Percentiles rank a stretch among this genome's conserved stretches.
These are phyloP conservation scores for Neodiprion virginianus DNA, from an alignment of 1,140 invertebrate genomes.

Conservation along the genomic window DNA sequence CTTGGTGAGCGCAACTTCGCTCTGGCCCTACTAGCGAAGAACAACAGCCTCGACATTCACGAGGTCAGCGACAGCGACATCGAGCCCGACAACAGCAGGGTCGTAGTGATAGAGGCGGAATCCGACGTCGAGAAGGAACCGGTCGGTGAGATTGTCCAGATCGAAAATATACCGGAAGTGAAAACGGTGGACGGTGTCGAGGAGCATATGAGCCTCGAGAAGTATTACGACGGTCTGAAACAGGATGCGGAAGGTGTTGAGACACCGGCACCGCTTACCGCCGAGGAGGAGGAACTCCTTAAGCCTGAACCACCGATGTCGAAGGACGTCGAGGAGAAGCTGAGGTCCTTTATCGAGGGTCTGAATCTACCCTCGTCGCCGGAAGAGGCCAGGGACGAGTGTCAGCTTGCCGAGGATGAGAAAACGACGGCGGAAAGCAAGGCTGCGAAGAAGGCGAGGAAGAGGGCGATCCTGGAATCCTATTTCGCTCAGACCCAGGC, in stretches of 20 bases:
- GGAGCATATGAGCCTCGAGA: neutral
- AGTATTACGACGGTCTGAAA: conserved; percentile 3
- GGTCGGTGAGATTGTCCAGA: conserved; percentile 27
- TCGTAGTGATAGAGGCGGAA: conserved; percentile 65
- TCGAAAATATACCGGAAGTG: conserved; percentile 18
- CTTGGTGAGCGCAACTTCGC: conserved; percentile 27
- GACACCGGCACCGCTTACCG: conserved; percentile 49
- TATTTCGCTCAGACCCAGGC: conserved; percentile 62
- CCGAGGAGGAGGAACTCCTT: conserved; percentile 28
- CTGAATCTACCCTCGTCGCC: conserved; percentile 62
- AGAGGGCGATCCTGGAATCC: conserved; percentile 64
- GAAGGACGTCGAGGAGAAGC: conserved; percentile 57
- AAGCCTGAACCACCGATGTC: conserved; percentile 47
- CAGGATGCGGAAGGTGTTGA: neutral
- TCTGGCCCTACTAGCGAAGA: conserved; percentile 31
- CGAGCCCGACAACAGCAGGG: conserved; percentile 36
- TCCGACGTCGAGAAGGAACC: conserved; percentile 64
- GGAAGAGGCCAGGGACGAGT: conserved; percentile 35
- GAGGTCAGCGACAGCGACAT: conserved; percentile 51
- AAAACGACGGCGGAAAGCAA: conserved; percentile 36
- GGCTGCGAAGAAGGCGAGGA: conserved; percentile 57
- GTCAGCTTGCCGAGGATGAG: conserved; percentile 27
- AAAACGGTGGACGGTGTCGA: conserved; percentile 12
- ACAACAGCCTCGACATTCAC: conserved; percentile 45
- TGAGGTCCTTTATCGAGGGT: conserved; percentile 66